Conservation (phyloP, 2,113 vertebrate genomes). For the Calidris pugnax region DNA sequence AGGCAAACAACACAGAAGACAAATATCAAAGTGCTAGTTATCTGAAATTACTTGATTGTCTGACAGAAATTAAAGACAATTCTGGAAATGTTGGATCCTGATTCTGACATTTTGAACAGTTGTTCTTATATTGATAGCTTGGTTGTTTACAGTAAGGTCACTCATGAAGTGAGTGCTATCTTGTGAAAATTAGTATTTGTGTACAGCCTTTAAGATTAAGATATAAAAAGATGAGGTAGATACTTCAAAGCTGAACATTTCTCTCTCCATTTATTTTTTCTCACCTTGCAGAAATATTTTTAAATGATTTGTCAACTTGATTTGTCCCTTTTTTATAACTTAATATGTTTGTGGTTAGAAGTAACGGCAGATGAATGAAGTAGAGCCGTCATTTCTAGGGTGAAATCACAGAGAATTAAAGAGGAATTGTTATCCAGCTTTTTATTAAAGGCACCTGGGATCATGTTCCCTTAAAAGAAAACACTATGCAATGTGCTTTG, state of each 20-base stretch:
- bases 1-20: not conserved
- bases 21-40: slow-evolving; percentile 37
- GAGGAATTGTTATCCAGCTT: slow-evolving; percentile 37
- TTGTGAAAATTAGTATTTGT: not conserved
- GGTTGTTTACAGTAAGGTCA: not conserved
- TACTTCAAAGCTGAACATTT: not conserved
- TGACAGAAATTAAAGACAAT: slow-evolving; percentile 1
- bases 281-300: slow-evolving; percentile 17
- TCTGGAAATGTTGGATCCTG: not conserved
- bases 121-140: not conserved
- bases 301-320: not conserved
- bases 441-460: slow-evolving; percentile 57
- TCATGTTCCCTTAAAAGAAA: slow-evolving; percentile 43
- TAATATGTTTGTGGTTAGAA: slow-evolving; percentile 34
- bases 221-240: not conserved
- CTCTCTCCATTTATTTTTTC: not conserved
- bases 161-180: not conserved
- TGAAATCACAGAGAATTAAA: slow-evolving; percentile 66
- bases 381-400: slow-evolving; percentile 17
- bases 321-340: not conserved
- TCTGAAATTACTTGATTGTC: not conserved
- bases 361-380: slow-evolving; percentile 6
- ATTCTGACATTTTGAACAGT: not conserved
- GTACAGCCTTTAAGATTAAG: not conserved
- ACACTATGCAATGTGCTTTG: slow-evolving; percentile 10